Percentiles rank a stretch among this genome's conserved stretches.
Conservation (phyloP, 2,797 vertebrate species). For the Carcharodon carcharias region DNA sequence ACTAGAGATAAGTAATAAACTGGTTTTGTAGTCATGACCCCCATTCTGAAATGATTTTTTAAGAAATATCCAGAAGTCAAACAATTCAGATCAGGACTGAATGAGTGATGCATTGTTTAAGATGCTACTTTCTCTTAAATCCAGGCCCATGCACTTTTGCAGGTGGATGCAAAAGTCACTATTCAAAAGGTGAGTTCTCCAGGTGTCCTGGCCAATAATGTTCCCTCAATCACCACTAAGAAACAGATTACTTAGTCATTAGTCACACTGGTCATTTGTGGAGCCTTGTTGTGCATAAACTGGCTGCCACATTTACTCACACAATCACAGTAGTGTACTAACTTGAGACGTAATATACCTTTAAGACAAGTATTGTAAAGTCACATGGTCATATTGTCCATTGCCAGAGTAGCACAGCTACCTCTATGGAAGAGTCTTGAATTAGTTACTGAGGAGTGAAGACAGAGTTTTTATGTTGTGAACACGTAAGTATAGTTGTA, state of each 20-base stretch:
- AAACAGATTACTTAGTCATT: background rate
- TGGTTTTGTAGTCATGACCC: background rate
- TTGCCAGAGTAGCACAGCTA: no score
- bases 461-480: no score
- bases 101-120: no score
- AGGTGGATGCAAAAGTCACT: background rate
- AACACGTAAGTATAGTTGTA: no score
- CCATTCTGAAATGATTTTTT: background rate
- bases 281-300: background rate
- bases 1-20: background rate
- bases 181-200: background rate
- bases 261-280: background rate
- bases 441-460: no score
- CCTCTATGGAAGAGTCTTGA: no score
- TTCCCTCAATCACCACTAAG: background rate
- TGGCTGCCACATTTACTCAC: background rate
- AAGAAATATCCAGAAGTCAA: background rate
- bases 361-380: no score
- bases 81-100: no score
- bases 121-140: background rate
- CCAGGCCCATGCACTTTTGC: background rate
- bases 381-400: no score
- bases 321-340: no score
- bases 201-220: background rate
- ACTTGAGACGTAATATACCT: no score